Base-by-base conservation (phyloP, 1,140 invertebrate species). In the Thaumetopoea pityocampa region DNA sequence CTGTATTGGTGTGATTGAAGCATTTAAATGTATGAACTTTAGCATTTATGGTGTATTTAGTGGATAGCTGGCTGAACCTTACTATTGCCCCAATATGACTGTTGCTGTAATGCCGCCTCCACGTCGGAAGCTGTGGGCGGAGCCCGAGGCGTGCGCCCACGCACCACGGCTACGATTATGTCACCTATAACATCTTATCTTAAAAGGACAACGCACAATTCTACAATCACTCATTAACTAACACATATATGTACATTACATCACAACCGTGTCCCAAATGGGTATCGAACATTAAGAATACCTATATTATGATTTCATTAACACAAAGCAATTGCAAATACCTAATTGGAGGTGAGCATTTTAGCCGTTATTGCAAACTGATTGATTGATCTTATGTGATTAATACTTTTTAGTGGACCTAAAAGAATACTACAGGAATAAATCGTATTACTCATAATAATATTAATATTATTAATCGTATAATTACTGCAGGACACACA, bases 51-150 rank as follows among this genome's bases (percentile, higher is more conserved):
- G 18, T 33, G 9, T 5, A n/a, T 17, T 19, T 2, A 11, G 3
- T 26, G 2, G 18, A 3, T 29, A 22, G 17, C 17, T 40, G 18
- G 36, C 19, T 43, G 34, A 43, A 14, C 22, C n/a, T 43, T 34
- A 29, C 32, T 33, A 51, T 68, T 62, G 52, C 66, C 50, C 40
- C 60, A 62, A 40, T 52, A 51, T 42, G 47, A 76, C 71, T 78
- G 73, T 70, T 77, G 68, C 50, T 59, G 42, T 44, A 40, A 49
- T 17, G 33, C 45, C 67, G 70, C 72, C 72, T 67, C 58, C 59
- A 47, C 65, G 55, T 49, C 71, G 73, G 73, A 78, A 76, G 56
- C 66, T 5, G 73, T 81, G 67, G 77, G 73, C 54, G 73, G 55
- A 34, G 44, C 49, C 54, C 52, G 36, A 53, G 45, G 54, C 48